These are phyloP conservation scores for Drosophila chauvacae DNA, from an alignment of 1,140 invertebrate genomes.

Conservation along the genomic window DNA sequence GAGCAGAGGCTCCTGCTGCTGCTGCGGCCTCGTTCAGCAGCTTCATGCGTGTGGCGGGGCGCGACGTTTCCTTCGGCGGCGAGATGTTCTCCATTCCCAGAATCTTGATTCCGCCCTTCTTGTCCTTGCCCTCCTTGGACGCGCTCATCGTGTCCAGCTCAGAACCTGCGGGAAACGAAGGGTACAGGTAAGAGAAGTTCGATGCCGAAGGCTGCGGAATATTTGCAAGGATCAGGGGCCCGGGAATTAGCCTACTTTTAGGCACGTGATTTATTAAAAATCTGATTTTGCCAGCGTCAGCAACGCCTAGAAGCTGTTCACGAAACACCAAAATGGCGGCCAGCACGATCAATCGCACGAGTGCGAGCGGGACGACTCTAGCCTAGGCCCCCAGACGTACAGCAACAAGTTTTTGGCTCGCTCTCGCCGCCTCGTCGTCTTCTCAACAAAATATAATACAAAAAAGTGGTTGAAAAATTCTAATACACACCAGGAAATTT, in stretches of 20 bases:
- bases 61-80: slow-evolving; percentile 43
- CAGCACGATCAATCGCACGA: slow-evolving; percentile 28
- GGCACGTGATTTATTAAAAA: slow-evolving; percentile 66
- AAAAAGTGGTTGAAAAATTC: slow-evolving; percentile 73
- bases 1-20: slow-evolving; percentile 1
- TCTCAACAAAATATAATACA: slow-evolving; percentile 59
- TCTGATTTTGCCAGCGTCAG: slow-evolving; percentile 69
- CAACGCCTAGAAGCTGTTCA: slow-evolving; percentile 82
- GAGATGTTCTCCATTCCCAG: slow-evolving; percentile 46
- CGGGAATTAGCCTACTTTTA: slow-evolving; percentile 67
- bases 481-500: slow-evolving; percentile 56
- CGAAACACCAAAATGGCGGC: slow-evolving; percentile 66
- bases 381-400: slow-evolving; percentile 12
- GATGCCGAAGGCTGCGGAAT: neutral
- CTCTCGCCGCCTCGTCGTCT: slow-evolving; percentile 16
- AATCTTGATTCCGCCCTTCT: slow-evolving; percentile 58
- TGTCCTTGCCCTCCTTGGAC: slow-evolving; percentile 42
- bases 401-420: slow-evolving; percentile 62
- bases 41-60: slow-evolving; percentile 56
- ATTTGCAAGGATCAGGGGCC: slow-evolving; percentile 47
- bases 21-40: slow-evolving; percentile 54
- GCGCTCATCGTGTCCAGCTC: slow-evolving; percentile 46
- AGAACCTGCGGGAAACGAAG: neutral
- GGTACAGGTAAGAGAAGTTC: neutral
- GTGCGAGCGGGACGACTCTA: slow-evolving; percentile 61